Evolutionary conservation across 23 tunicate genomes (phyloP), one percentile per base, ranked within the genome.

Genomic region (Trididemnum nubilum): DNA sequence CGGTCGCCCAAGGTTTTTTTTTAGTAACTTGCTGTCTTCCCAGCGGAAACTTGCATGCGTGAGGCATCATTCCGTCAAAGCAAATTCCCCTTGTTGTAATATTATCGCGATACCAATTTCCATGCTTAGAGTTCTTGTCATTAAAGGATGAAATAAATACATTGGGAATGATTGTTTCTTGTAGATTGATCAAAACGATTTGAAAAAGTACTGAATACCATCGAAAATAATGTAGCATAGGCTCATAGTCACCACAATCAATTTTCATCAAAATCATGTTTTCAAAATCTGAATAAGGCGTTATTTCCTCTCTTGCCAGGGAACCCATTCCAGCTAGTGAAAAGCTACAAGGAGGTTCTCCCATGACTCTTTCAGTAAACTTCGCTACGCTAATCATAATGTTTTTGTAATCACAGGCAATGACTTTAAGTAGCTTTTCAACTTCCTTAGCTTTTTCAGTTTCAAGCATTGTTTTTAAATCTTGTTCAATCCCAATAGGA

Each of bases 31-130:
- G n/a, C n/a, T n/a, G n/a, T n/a, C n/a, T n/a, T n/a, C n/a, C n/a
- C n/a, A n/a, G n/a, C n/a, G n/a, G n/a, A n/a, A n/a, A n/a, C n/a
- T n/a, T n/a, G n/a, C n/a, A n/a, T n/a, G n/a, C n/a, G n/a, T n/a
- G n/a, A n/a, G n/a, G n/a, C n/a, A n/a, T n/a, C n/a, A n/a, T n/a
- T n/a, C n/a, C n/a, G n/a, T n/a, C n/a, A n/a, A n/a, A n/a, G n/a
- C n/a, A n/a, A n/a, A n/a, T n/a, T n/a, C n/a, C n/a, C n/a, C n/a
- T n/a, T n/a, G n/a, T n/a, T n/a, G 87, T 83, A n/a, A 71, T 9
- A 21, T 2, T 54, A 61, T 83, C 87, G 26, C 18, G 54, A 73
- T 27, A 83, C 80, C 87, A 83, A 39, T 54, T 22, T 5, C 75
- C 75, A 31, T 29, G 39, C 33, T n/a, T n/a, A n/a, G n/a, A n/a